Evolutionary conservation across 2,888 invertebrate species (phyloP).

Genomic region (Melanargia galathea): DNA sequence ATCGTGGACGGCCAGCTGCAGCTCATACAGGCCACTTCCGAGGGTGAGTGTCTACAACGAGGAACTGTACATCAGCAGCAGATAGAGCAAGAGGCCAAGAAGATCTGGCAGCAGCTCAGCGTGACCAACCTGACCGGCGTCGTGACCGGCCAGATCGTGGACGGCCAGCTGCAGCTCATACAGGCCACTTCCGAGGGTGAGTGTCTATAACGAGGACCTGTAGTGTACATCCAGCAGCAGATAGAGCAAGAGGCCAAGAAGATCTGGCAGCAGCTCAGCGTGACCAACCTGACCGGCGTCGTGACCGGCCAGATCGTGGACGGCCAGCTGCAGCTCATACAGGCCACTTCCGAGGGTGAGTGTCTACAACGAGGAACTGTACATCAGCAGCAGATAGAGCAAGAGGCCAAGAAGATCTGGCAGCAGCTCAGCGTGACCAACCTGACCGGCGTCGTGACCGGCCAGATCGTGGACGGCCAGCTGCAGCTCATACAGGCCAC

Average conservation of each 20-base stretch:
- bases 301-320: slow-evolving; percentile 73
- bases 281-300: slow-evolving; percentile 65
- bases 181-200: slow-evolving; percentile 56
- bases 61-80: slow-evolving; percentile 57
- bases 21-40: slow-evolving; percentile 56
- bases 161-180: slow-evolving; percentile 18
- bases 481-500: slow-evolving; percentile 21
- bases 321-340: slow-evolving; percentile 65
- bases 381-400: slow-evolving; percentile 68
- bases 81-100: slow-evolving; percentile 71
- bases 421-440: slow-evolving; percentile 71
- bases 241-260: slow-evolving; percentile 74
- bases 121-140: slow-evolving; percentile 66
- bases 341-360: slow-evolving; percentile 59
- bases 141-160: slow-evolving; percentile 55
- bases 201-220: neutral
- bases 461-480: slow-evolving; percentile 46
- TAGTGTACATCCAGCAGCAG: slow-evolving; percentile 74
- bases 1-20: slow-evolving; percentile 72
- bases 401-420: slow-evolving; percentile 71
- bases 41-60: slow-evolving; percentile 50
- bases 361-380: neutral
- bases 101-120: slow-evolving; percentile 70
- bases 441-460: slow-evolving; percentile 64
- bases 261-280: slow-evolving; percentile 69